phyloP scores from a whole-genome alignment of 1,140 invertebrate genomes.

The Andricus grossulariae region DNA sequence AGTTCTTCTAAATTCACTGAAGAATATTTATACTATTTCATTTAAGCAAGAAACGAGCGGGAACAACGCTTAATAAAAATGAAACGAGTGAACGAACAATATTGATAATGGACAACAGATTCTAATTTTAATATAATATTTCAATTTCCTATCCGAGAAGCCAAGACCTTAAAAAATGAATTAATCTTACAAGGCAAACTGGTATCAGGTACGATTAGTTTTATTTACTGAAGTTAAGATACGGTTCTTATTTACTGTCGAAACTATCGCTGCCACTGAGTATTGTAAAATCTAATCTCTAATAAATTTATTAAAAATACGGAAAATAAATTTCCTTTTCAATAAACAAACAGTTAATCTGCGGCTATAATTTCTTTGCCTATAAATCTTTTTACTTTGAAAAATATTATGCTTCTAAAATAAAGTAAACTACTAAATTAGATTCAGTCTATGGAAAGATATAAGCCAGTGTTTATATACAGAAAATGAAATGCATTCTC shows the following conservation, averaged over 20 bases:
- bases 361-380: background rate
- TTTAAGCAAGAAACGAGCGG: too few relatives aligned
- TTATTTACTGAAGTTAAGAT: conserved; percentile 20
- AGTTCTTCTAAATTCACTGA: too few relatives aligned
- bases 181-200: background rate
- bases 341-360: background rate
- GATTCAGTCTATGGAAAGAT: conserved; percentile 15
- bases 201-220: conserved; percentile 30
- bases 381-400: background rate
- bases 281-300: conserved; percentile 11
- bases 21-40: too few relatives aligned
- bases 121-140: background rate
- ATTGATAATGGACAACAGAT: too few relatives aligned
- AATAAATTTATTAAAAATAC: background rate
- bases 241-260: background rate
- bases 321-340: background rate
- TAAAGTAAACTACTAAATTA: background rate
- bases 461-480: background rate
- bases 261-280: conserved; percentile 5
- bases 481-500: background rate
- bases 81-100: too few relatives aligned
- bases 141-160: background rate
- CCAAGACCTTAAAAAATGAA: background rate
- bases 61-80: too few relatives aligned
- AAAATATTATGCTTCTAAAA: background rate